phyloP scores from a whole-genome alignment of 2,888 invertebrate genomes.

The Rhagium mordax region DNA sequence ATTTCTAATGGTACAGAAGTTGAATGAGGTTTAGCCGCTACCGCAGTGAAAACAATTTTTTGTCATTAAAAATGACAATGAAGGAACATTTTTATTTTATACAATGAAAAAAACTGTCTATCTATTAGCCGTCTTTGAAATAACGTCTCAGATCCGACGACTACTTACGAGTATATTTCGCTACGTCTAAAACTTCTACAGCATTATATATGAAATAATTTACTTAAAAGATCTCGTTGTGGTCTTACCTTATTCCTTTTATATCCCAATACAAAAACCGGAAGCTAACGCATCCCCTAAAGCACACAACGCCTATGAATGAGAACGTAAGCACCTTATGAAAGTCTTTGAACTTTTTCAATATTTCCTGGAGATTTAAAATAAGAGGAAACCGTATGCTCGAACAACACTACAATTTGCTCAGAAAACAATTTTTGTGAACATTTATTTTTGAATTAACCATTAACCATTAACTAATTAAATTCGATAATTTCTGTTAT shows the following conservation, averaged over 20 bases:
- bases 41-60: too few species aligned
- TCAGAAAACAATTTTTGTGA: too few species aligned
- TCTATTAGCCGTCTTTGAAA: too few species aligned
- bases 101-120: too few species aligned
- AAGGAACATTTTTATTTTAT: too few species aligned
- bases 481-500: too few species aligned
- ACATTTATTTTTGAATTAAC: too few species aligned
- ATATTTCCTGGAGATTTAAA: background rate
- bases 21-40: too few species aligned
- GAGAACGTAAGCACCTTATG: background rate
- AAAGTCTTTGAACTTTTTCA: background rate
- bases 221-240: background rate
- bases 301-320: background rate
- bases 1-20: too few species aligned
- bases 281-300: background rate
- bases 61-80: too few species aligned
- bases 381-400: background rate
- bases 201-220: background rate
- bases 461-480: too few species aligned
- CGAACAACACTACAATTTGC: background rate
- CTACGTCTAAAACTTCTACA: background rate
- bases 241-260: background rate
- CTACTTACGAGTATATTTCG: background rate
- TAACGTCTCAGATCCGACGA: too few species aligned
- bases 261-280: background rate